Base-by-base conservation (phyloP, 2,888 invertebrate genomes). In the Heteropelma amictum region DNA sequence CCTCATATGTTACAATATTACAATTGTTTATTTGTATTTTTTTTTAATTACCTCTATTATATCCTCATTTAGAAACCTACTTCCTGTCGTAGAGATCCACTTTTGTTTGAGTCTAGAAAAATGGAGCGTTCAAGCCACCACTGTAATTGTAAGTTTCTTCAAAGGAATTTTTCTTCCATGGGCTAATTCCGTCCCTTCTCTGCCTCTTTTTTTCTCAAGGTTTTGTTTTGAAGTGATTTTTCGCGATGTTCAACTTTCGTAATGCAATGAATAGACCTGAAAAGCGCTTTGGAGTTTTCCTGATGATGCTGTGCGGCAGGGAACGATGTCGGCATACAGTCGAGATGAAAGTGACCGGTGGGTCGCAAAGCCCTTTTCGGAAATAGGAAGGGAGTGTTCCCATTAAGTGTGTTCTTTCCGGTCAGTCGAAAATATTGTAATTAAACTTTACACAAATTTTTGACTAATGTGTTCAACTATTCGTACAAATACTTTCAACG, bases 41-140 rank as follows among this genome's bases (percentile, higher is more conserved):
- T 26, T 28, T 33, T 38, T 61, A 61, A 67, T 30, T n/a, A 28
- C n/a, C 33, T 28, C 61, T 28, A 70, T 75, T 71, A 72, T 68
- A 63, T 72, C 42, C 51, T 53, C 75, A 53, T 75, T 67, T 72
- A 42, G 42, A 17, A 63, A 58, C 67, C 17, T 49, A 75, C 75
- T 75, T 75, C 71, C 75, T 67, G 49, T 51, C 30, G 19, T 14
- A 0, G 30, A 40, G 35, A 35, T 64, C 68, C 10, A 58, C 63
- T 65, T 58, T 54, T 17, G 60, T 65, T 54, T 23, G 33, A 10
- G 6, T 21, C 23, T n/a, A n/a, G 53, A 19, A 28, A 33, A 0
- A 21, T 28, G 35, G 4, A 30, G 19, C 23, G 14, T 12, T n/a
- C 12, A 61, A 30, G 10, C 17, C 49, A 63, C 38, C 40, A 45